These are phyloP conservation scores for Aphaenogaster rudis DNA, from an alignment of 1,140 invertebrate species.

Conservation along the genomic window DNA sequence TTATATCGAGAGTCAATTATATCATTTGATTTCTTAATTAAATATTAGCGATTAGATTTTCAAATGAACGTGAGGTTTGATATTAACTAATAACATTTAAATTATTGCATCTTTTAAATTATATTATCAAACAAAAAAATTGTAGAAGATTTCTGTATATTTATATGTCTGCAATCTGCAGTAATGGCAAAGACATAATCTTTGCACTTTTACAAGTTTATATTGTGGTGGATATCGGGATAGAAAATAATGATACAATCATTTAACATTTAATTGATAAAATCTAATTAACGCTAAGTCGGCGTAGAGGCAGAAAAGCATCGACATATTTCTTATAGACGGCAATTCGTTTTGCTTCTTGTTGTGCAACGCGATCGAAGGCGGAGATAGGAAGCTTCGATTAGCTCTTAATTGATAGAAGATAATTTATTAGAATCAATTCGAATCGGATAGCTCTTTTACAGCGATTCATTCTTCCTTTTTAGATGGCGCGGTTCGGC, in stretches of 20 bases:
- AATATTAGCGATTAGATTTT: neutral
- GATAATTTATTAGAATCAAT: slow-evolving; percentile 65
- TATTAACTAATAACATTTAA: neutral
- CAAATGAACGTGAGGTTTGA: neutral
- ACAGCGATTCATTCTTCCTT: neutral
- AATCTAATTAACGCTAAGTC: slow-evolving; percentile 43
- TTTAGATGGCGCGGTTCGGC: slow-evolving; percentile 6
- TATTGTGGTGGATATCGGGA: neutral
- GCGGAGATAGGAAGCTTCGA: slow-evolving; percentile 41
- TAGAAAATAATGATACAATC: slow-evolving; percentile 19
- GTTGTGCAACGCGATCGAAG: slow-evolving; percentile 44
- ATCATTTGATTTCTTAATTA: neutral
- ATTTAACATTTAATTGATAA: slow-evolving; percentile 26
- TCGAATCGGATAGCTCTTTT: slow-evolving; percentile 59
- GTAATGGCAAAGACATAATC: neutral
- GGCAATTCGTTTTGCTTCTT: slow-evolving; percentile 33
- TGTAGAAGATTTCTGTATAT: neutral
- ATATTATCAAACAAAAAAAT: neutral
- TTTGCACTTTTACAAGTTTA: neutral
- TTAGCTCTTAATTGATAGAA: slow-evolving; percentile 64
- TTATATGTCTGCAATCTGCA: neutral
- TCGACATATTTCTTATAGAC: neutral
- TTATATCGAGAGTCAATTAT: no score
- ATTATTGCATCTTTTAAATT: neutral
- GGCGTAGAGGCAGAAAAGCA: neutral